Evolutionary conservation across 2,888 invertebrate genomes (phyloP).

Genomic region (Keiferia lycopersicella): DNA sequence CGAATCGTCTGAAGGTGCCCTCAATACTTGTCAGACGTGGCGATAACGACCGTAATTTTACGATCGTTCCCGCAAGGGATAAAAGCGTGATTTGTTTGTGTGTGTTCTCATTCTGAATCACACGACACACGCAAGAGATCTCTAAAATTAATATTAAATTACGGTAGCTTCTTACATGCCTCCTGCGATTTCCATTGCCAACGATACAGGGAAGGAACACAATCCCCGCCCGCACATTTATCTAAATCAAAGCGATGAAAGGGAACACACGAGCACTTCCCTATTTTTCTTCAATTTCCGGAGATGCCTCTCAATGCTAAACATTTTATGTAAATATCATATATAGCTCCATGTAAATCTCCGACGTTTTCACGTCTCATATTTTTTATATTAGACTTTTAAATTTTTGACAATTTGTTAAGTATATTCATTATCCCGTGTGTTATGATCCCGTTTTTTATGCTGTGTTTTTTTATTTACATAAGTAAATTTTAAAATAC

Average conservation of each 20-base stretch:
- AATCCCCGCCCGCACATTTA: conserved; percentile 31
- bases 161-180: not conserved
- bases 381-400: not conserved
- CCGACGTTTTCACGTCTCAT: not conserved
- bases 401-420: not conserved
- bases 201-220: conserved; percentile 14
- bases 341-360: conserved; percentile 22
- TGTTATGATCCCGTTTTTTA: not conserved
- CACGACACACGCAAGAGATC: too few relatives aligned
- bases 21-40: too few relatives aligned
- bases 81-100: too few relatives aligned
- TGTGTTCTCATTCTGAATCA: too few relatives aligned
- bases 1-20: too few relatives aligned
- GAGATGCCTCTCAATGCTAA: conserved; percentile 29
- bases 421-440: not conserved
- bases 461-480: too few relatives aligned
- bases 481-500: too few relatives aligned
- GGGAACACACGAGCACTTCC: conserved; percentile 34
- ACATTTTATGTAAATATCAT: conserved; percentile 27
- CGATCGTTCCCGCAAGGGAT: too few relatives aligned
- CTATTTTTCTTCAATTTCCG: conserved; percentile 35
- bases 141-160: not conserved
- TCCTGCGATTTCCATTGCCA: not conserved
- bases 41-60: too few relatives aligned
- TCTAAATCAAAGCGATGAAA: conserved; percentile 38